Conservation (phyloP, 1,140 invertebrate species). For the Gryllus bimaculatus region DNA sequence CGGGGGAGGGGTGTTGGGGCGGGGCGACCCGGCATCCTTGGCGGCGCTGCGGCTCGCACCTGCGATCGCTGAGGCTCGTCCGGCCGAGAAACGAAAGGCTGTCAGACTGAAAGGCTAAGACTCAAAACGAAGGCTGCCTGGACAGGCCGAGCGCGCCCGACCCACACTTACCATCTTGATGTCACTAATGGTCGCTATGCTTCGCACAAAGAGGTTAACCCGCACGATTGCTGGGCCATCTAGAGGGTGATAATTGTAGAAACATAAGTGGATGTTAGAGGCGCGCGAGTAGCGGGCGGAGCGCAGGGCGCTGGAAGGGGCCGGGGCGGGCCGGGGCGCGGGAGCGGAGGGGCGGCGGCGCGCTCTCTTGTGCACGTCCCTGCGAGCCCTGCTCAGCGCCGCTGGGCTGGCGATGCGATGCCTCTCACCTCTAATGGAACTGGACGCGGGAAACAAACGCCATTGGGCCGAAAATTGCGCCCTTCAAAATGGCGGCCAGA, state of each 20-base stretch:
- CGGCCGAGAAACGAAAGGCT: neutral
- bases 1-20: neutral
- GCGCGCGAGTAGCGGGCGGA: neutral
- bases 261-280: neutral
- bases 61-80: slow-evolving; percentile 2
- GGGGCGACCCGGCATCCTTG: neutral
- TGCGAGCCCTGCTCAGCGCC: too few species aligned
- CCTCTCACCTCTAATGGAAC: too few species aligned
- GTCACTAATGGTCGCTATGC: slow-evolving; percentile 95
- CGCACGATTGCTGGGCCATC: slow-evolving; percentile 85
- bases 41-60: neutral
- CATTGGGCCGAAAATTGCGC: too few species aligned
- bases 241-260: slow-evolving; percentile 36
- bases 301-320: too few species aligned
- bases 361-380: too few species aligned
- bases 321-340: too few species aligned
- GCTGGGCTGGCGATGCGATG: too few species aligned
- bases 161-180: slow-evolving; percentile 88
- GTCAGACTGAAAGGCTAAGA: neutral
- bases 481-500: too few species aligned
- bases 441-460: too few species aligned
- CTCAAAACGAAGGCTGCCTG: neutral
- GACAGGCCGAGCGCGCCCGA: slow-evolving; percentile 27
- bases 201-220: slow-evolving; percentile 94
- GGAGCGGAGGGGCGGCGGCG: neutral